Percentiles rank a stretch among this genome's conserved stretches.
Evolutionary conservation across 2,113 vertebrate genomes (phyloP).

Genomic region (Rhabdornis inornatus): DNA sequence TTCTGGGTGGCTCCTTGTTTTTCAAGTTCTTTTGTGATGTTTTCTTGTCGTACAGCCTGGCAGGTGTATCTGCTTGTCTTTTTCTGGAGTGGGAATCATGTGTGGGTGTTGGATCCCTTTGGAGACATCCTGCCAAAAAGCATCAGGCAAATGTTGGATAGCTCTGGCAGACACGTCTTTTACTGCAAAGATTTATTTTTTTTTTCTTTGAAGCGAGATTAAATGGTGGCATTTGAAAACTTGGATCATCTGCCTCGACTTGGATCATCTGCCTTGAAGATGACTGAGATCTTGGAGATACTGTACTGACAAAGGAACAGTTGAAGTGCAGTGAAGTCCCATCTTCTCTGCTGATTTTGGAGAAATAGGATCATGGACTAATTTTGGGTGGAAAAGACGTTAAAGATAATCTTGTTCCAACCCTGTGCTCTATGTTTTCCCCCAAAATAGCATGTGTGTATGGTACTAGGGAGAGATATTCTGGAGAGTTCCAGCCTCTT

Average conservation of each 20-base stretch:
- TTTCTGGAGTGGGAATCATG: neutral
- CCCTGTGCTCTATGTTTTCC: neutral
- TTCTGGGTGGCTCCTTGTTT: conserved; percentile 51
- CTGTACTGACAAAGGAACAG: neutral
- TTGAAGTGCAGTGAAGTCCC: neutral
- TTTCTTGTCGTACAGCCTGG: neutral
- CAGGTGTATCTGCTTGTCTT: neutral
- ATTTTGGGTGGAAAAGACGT: neutral
- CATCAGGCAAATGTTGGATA: neutral
- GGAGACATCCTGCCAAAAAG: neutral
- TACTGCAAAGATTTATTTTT: neutral
- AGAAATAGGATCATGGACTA: neutral
- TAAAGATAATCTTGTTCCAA: neutral
- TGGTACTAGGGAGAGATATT: neutral
- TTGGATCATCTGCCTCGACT: neutral
- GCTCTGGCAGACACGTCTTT: neutral
- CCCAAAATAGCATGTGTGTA: rapidly evolving
- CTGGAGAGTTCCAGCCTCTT: neutral
- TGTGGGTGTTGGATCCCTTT: neutral
- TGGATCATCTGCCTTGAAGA: neutral
- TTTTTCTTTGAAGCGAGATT: neutral
- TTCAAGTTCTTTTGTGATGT: neutral
- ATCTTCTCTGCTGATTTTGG: neutral
- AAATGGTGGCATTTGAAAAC: neutral
- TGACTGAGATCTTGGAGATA: neutral